Evolutionary conservation across 2,797 vertebrate species (phyloP), one percentile per base, ranked within the genome.

Genomic region (Phrynocephalus guinanensis): DNA sequence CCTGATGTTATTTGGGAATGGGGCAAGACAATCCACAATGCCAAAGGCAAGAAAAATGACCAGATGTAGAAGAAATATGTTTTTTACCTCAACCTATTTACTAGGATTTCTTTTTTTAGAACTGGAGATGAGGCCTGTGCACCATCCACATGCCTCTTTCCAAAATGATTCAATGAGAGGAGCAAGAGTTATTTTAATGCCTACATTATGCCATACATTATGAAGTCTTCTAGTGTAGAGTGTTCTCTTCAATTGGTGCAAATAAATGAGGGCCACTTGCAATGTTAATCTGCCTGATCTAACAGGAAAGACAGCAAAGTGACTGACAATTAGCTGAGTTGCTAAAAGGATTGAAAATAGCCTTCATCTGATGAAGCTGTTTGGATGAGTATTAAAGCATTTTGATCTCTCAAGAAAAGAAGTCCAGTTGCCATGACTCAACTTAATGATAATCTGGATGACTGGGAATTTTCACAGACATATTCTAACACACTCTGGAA

Each of bases 1-100:
- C 38, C 71, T 87, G 79, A 82, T 70, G 33, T 63, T 77, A 81
- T 60, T 83, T 71, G 48, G 16, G 86, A 85, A 80, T 56, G 70
- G 72, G 60, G 44, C 15, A 44, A 80, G 56, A 84, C 2, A 63
- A 68, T 81, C 67, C 60, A 68, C 30, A n/a, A 48, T 30, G 56
- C 71, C 6, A 1, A 81, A 52, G 60, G 30, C n/a, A 56, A 81
- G 13, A 80, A 67, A 18, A 30, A n/a, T 79, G 13, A 28, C 33
- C 28, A 72, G 28, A 18, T 13, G 16, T 11, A 18, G 30, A 15
- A 20, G 18, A 73, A 80, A 80, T 44, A 13, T 38, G 80, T 16
- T 15, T 11, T 50, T 8, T n/a, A 20, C 26, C 18, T 78, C 60
- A 24, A 24, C 3, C 20, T 28, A 15, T 56, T 13, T 8, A n/a